A percentile compares a stretch with the other conserved stretches of the same genome.
Evolutionary conservation across 2,888 invertebrate genomes (phyloP).

Genomic region (Gymnocheta viridis): DNA sequence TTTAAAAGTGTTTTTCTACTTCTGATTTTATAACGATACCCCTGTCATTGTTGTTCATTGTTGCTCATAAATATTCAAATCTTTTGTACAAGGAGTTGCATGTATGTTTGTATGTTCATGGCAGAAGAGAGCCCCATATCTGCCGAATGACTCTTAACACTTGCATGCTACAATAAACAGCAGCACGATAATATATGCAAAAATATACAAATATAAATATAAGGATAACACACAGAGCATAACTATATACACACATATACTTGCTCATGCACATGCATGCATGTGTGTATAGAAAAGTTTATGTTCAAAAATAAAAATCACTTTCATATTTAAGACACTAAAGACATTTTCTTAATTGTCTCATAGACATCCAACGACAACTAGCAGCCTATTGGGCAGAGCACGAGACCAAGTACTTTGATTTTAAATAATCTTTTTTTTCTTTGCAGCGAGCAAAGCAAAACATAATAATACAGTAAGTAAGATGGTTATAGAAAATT

Average conservation of each 20-base stretch:
- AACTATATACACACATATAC: neutral
- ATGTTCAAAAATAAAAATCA: constrained; percentile 26
- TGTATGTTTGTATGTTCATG: neutral
- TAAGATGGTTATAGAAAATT: constrained; percentile 29
- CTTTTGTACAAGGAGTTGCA: constrained; percentile 15
- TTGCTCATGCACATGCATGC: neutral
- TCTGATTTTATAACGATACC: constrained; percentile 13
- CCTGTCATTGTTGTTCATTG: constrained; percentile 36
- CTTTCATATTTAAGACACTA: constrained; percentile 36
- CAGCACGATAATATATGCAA: constrained; percentile 38
- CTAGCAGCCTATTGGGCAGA: neutral
- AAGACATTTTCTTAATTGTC: constrained; percentile 53
- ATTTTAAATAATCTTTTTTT: neutral
- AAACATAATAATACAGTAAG: neutral
- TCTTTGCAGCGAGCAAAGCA: neutral
- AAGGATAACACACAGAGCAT: neutral
- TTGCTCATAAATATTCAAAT: constrained; percentile 66
- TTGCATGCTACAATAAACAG: constrained; percentile 37
- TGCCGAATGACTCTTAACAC: constrained; percentile 48
- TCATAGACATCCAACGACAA: constrained; percentile 6
- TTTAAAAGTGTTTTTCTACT: neutral
- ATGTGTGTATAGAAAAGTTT: neutral
- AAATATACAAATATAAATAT: constrained; percentile 2
- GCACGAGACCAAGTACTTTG: neutral
- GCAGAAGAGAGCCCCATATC: constrained; percentile 16